Base-by-base conservation (phyloP, 2,113 vertebrate genomes). In the Passer domesticus region DNA sequence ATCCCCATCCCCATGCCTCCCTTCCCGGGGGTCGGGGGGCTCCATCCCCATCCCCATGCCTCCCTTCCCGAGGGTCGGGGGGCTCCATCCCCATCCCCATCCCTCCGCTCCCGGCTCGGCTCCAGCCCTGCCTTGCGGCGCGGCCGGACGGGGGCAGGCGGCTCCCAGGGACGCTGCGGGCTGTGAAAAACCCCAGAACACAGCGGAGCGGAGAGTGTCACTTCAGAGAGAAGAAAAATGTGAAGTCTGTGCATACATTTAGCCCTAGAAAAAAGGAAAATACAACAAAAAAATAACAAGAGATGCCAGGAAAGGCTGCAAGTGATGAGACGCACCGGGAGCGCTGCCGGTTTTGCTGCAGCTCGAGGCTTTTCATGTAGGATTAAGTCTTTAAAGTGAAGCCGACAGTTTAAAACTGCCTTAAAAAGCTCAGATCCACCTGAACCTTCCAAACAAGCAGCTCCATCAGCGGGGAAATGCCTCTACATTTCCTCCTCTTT, bases 131-230 rank as follows among this genome's bases (percentile, higher is more conserved):
- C 17, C 28, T 8, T 86, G 94, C 94, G 90, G 58, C 59, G 87
- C 47, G 9, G 33, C 1, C 11, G 20, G 69, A 1, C 30, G 63
- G 89, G 78, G 18, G n/a, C 92, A 97, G 97, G 95, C 37, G 95
- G 87, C 95, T 95, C 89, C 76, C 92, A 22, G 25, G 1, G 66
- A 56, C 41, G 70, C 49, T 64, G 46, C 28, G 7, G 30, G 21
- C 5, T 66, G 11, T 10, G 9, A 67, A 12, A 55, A 16, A 4
- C 2, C 6, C 84, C 78, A 56, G 66, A 25, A 31, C 2, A 1
- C 23, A 1, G 24, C 39, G 24, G 19, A 80, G 37, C 1, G 0
- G 24, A 44, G 27, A 9, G 41, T 0, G 30, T 17, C 33, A 1
- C 58, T 74, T 10, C 67, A 17, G 68, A 35, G 76, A 23, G 47